Evolutionary conservation across 2,888 invertebrate genomes (phyloP), one percentile per base, ranked within the genome.

Genomic region (Eilema sororculum): DNA sequence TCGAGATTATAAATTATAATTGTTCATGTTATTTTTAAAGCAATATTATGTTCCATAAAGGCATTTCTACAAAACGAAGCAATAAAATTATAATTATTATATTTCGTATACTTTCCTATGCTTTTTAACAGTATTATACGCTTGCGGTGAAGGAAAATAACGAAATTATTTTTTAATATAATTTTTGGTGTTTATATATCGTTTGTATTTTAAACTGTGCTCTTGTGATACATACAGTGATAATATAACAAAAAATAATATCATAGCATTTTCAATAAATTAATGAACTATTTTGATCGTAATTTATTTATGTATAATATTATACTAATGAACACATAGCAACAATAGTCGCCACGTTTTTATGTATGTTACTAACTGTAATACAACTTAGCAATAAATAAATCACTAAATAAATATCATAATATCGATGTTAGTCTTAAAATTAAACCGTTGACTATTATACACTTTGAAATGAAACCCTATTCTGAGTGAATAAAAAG

Each of bases 21-120:
- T 84, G 87, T 90, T 89, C 86, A 87, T 83, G 86, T 90, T 89
- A 82, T 85, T 88, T 88, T 86, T 84, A 84, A 89, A 88, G 86
- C 87, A 91, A 91, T 91, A 91, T 89, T 89, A 87, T 85, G 81
- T 87, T 87, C 83, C 80, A 83, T 84, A 74, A 81, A 86, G 89
- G 87, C 89, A 87, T 89, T 90, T 89, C 84, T 87, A 81, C 82
- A 81, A 84, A 87, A 86, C 76, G 81, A 87, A 92, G 91, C 92
- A 92, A 93, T 91, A 93, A 91, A 72, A 81, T 83, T 60, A 59
- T 57, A 83, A 78, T 74, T 58, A 59, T 64, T 61, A 64, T 81
- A 79, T 84, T 83, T 84, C 84, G 66, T 80, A 70, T 74, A 80
- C 64, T 76, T 72, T 75, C 68, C 76, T 75, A 72, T 77, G 76